These are phyloP conservation scores for Lates japonicus DNA, from an alignment of 2,797 vertebrate species.

Conservation along the genomic window DNA sequence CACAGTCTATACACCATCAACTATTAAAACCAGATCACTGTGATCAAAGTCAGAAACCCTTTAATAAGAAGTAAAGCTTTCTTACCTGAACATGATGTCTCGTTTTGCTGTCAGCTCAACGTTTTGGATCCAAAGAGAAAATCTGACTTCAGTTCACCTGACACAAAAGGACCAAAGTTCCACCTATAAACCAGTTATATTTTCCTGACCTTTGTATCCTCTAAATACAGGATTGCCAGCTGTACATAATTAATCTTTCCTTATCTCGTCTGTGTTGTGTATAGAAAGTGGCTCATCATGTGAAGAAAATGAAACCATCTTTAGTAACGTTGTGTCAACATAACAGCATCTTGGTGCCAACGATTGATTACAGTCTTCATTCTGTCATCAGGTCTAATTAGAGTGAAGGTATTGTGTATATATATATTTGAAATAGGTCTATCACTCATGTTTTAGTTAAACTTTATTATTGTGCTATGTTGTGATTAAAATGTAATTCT, in stretches of 20 bases:
- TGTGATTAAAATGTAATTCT: neutral
- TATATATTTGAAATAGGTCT: neutral
- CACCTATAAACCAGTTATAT: conserved; percentile 62
- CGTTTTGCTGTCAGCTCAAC: conserved; percentile 24
- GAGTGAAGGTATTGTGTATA: neutral
- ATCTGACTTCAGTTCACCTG: conserved; percentile 13
- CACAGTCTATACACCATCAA: neutral
- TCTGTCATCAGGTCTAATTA: conserved; percentile 1
- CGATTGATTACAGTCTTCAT: neutral
- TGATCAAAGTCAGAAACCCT: neutral
- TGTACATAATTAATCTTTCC: neutral
- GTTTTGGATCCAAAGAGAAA: conserved; percentile 24
- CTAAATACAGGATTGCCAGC: conserved; percentile 3
- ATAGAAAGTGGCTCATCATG: neutral
- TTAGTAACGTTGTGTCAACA: conserved; percentile 5
- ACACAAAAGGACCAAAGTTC: conserved; percentile 76
- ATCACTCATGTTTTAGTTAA: neutral
- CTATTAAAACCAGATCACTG: neutral
- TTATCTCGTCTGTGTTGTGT: neutral
- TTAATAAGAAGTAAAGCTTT: neutral
- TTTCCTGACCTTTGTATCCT: conserved; percentile 75
- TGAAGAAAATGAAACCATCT: neutral
- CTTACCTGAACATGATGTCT: conserved; percentile 82
- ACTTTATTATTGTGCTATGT: neutral
- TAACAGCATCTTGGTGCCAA: neutral